Conservation (phyloP, 35 echinoderm and acorn worm species). For the Antedon bifida region DNA sequence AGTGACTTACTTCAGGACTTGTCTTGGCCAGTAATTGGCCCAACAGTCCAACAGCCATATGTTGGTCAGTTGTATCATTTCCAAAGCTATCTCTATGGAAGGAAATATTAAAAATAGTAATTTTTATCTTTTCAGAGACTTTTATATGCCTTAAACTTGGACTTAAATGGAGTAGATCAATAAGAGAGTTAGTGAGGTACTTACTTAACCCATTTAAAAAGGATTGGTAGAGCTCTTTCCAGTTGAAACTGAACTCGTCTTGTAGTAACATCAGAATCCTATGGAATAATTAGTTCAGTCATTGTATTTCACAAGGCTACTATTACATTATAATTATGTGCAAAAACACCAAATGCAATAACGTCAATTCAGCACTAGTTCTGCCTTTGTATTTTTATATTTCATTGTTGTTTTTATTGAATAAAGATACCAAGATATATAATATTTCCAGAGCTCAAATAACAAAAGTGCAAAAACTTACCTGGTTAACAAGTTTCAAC, state of each 20-base stretch:
- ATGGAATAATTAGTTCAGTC: not conserved
- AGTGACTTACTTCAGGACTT: slow-evolving; percentile 39
- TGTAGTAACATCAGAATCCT: not conserved
- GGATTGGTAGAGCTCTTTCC: not conserved
- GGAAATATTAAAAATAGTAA: not conserved
- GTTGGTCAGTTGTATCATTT: slow-evolving; percentile 52
- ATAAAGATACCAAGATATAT: too few species aligned
- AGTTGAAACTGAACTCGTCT: not conserved
- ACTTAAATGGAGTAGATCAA: too few species aligned
- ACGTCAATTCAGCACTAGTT: too few species aligned
- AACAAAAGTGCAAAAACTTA: too few species aligned
- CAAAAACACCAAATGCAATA: too few species aligned
- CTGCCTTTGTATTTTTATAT: too few species aligned
- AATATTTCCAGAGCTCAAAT: too few species aligned
- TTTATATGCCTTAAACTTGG: too few species aligned
- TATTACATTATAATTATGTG: too few species aligned
- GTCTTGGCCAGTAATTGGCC: slow-evolving; percentile 60
- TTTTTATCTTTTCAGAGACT: not conserved
- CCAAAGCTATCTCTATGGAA: slow-evolving; percentile 18
- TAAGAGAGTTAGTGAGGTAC: not conserved
- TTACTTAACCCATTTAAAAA: not conserved
- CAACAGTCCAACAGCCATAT: slow-evolving; percentile 64
- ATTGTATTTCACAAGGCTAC: too few species aligned
- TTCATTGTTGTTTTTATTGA: too few species aligned
- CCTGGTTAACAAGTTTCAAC: slow-evolving; percentile 15